Evolutionary conservation across 1,140 invertebrate genomes (phyloP).

Genomic region (Dufourea novaeangliae): DNA sequence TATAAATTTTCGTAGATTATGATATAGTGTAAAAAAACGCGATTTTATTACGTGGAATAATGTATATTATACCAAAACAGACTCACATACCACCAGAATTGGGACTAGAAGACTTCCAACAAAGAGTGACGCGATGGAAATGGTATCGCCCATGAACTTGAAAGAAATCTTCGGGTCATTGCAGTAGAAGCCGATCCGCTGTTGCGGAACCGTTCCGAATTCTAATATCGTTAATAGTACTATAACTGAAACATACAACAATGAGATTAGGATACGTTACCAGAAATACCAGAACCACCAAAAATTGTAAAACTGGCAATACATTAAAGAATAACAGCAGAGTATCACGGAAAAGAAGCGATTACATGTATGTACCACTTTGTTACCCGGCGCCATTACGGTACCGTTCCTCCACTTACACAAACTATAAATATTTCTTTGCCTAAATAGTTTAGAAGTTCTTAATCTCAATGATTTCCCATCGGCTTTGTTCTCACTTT

Average conservation of each 20-base stretch:
- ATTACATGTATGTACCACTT: too few species aligned
- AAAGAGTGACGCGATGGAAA: constrained; percentile 75
- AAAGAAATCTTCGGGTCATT: constrained; percentile 85
- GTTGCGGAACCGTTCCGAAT: constrained; percentile 80
- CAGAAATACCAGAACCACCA: too few species aligned
- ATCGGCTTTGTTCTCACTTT: neutral
- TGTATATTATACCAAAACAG: too few species aligned
- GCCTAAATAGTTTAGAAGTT: neutral
- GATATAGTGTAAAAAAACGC: too few species aligned
- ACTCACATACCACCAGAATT: constrained; percentile 62
- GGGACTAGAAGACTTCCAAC: constrained; percentile 38
- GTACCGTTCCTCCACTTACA: constrained; percentile 5
- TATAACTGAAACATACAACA: constrained; percentile 75
- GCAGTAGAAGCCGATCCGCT: constrained; percentile 84
- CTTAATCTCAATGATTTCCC: neutral
- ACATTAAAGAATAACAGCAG: neutral
- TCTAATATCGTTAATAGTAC: constrained; percentile 79
- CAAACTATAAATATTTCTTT: neutral
- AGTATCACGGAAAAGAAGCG: too few species aligned
- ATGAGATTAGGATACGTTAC: neutral
- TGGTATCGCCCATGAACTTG: constrained; percentile 84
- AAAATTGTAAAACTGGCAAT: too few species aligned
- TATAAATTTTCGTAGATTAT: too few species aligned
- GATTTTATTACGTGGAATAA: too few species aligned
- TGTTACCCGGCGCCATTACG: too few species aligned